Evolutionary conservation across 2,797 vertebrate species (phyloP), one percentile per base, ranked within the genome.

Genomic region (Chaetophractus vellerosus): DNA sequence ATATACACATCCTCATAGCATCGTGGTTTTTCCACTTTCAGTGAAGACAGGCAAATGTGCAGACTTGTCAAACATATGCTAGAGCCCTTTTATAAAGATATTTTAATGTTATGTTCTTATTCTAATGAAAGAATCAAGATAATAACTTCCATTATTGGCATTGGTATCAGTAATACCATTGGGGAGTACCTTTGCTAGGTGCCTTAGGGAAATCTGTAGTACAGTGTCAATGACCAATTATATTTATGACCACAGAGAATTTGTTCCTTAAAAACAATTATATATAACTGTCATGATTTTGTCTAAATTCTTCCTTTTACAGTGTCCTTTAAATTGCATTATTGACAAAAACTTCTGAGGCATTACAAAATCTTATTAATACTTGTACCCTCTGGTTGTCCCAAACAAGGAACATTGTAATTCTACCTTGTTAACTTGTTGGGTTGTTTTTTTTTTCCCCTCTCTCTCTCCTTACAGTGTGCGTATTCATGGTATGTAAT

Each of bases 341-440:
- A 50, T n/a, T 61, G 55, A n/a, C 31, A 87, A 91, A 75, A n/a
- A 11, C 9, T 6, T 94, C 10, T 76, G 31, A 7, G 5, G 45
- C 85, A 9, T 81, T n/a, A 36, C 90, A 52, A 92, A 80, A 61
- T 88, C 3, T 83, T 68, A 57, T 23, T 88, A 18, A 64, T 86
- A 24, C 0, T 52, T 81, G 2, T 59, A 18, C 71, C 41, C 71
- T 88, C 10, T 24, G 3, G 2, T 92, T 87, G 8, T 91, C 45
- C 45, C 31, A 7, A 36, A 33, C 12, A 11, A 48, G 55, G 36
- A 63, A 41, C 6, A 23, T 64, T 50, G 4, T 55, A 86, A 57
- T 48, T 50, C 14, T 4, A 7, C 19, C 61, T 9, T 50, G 23
- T 86, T 38, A 38, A 38, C 38, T 38, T 38, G 38, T 38, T 38